phyloP scores from a whole-genome alignment of 2,113 vertebrate species.

The Daboia siamensis region DNA sequence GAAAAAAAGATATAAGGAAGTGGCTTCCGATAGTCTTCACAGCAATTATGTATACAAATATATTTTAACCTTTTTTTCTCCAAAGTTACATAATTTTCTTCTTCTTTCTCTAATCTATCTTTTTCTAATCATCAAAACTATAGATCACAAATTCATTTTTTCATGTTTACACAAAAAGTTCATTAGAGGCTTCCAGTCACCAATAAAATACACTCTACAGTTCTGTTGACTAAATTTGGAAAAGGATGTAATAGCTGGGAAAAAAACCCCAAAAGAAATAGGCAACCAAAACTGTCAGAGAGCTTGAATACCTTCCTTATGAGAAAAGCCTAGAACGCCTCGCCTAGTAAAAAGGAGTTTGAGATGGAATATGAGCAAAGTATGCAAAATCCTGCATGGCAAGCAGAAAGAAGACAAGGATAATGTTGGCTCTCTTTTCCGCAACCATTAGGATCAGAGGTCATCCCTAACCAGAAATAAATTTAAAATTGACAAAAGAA shows the following conservation, averaged over 20 bases:
- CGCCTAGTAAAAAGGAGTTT: not conserved
- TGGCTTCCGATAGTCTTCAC: not conserved
- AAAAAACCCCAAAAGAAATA: not conserved
- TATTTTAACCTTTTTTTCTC: not conserved
- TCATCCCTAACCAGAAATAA: not conserved
- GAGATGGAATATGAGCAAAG: not conserved
- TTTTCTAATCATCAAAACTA: too few species aligned
- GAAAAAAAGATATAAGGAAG: not conserved
- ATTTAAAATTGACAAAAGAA: not conserved
- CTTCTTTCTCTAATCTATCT: too few species aligned
- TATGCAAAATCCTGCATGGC: not conserved
- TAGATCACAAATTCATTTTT: too few species aligned
- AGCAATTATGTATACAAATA: not conserved
- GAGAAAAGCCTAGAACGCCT: not conserved
- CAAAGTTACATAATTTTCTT: not conserved
- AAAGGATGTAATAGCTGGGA: not conserved
- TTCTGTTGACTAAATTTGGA: not conserved
- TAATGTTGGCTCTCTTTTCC: not conserved
- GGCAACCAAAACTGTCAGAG: not conserved
- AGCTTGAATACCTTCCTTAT: not conserved
- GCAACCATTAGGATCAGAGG: not conserved
- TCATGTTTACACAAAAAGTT: too few species aligned
- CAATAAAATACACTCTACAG: not conserved
- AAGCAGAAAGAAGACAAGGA: not conserved
- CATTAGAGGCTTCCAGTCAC: too few species aligned